These are phyloP conservation scores for Caenorhabditis plicata DNA, from an alignment of 2,888 invertebrate species.

Conservation along the genomic window DNA sequence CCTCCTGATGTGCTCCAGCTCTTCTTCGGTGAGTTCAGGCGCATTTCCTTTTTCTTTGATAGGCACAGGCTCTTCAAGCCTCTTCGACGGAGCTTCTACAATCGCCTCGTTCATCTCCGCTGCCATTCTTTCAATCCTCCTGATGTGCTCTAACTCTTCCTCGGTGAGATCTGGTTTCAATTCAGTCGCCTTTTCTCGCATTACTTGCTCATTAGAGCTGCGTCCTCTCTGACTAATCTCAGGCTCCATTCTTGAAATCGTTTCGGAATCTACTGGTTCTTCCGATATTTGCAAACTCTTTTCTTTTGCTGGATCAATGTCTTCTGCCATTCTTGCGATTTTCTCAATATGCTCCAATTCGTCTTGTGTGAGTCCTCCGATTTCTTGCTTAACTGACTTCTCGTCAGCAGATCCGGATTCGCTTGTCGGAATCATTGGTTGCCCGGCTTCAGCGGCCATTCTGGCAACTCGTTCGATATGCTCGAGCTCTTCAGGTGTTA, in stretches of 20 bases:
- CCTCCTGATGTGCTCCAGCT: constrained; percentile 31
- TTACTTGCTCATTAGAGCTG: background rate
- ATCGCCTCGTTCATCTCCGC: too few relatives aligned
- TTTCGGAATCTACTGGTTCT: too few relatives aligned
- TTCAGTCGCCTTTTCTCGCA: background rate
- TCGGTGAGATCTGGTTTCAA: constrained; percentile 8
- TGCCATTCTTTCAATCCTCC: constrained; percentile 10
- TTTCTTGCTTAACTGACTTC: constrained; percentile 10
- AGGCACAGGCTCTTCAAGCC: background rate
- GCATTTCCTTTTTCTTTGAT: background rate
- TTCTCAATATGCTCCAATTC: constrained; percentile 7
- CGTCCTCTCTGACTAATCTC: too few relatives aligned
- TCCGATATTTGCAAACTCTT: too few relatives aligned
- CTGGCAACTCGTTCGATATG: constrained; percentile 27
- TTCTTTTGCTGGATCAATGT: too few relatives aligned
- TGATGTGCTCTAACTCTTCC: constrained; percentile 16
- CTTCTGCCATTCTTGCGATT: constrained; percentile 5
- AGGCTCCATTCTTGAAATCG: too few relatives aligned
- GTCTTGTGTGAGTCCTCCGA: constrained; percentile 9
- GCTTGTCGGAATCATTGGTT: constrained; percentile 1
- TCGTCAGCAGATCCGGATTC: too few relatives aligned
- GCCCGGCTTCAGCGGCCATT: constrained; percentile 18
- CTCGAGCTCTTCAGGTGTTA: constrained; percentile 34
- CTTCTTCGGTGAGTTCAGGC: constrained; percentile 20
- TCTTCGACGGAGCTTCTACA: background rate